Evolutionary conservation across 2,888 invertebrate species (phyloP), one percentile per base, ranked within the genome.

Genomic region (Stramonita haemastoma): DNA sequence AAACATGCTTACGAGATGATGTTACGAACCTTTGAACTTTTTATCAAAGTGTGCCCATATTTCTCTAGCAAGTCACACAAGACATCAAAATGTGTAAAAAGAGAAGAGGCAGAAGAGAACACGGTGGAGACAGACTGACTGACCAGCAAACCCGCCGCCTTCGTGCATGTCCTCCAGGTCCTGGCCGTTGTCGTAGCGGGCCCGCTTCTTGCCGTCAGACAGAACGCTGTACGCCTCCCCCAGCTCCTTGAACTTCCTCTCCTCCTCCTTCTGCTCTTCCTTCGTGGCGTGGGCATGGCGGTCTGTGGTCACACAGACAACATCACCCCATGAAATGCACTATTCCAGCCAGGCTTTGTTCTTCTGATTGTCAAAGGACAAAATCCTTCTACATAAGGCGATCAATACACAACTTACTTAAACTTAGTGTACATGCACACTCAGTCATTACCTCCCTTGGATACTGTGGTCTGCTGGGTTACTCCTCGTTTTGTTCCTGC

Each of bases 161-260:
- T 96, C 96, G 5, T 98, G 98, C 93, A 98, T 96, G 60, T 96
- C 96, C 8, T 98, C 98, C 93, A 98, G 96, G 95, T 98, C 98
- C 92, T 98, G 98, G 0, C 98, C 99, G 95, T 97, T 98, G 96
- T 99, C 99, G 95, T 99, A 99, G 83, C 98, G 97, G 85, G 97
- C 97, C 93, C 98, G 97, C 96, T 99, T 99, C 96, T 98, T 98
- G 17, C 98, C 97, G 96, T 99, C 99, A 36, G 98, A 98, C 91
- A 99, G 97, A 90, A 99, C 97, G 83, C 98, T 97, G 96, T 99
- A 99, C 0, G 99, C 99, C 96, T 99, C 99, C n/a, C 99, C 98
- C 34, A 99, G 97, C 96, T 99, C 99, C 96, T 99, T 99, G 96
- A 99, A 99, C 95, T 98, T 98, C 94, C 97, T 97, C 96, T 99